Conservation (phyloP, 2,797 vertebrate species). For the Melanotaenia trifasciata region DNA sequence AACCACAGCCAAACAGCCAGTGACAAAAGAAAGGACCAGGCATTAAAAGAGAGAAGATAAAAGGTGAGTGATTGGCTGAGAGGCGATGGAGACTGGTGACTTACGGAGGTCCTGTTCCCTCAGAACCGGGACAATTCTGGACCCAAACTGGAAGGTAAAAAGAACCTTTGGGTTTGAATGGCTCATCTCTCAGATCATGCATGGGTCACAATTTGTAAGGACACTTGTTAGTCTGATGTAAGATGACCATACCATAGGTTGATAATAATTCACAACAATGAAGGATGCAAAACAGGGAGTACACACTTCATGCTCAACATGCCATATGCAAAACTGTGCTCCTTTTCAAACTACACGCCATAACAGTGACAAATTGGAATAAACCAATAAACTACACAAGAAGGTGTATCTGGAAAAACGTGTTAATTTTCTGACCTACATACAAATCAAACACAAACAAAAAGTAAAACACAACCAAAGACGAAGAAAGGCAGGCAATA, state of each 20-base stretch:
- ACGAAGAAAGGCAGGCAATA: constrained; percentile 37
- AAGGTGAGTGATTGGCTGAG: constrained; percentile 72
- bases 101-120: constrained; percentile 94
- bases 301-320: constrained; percentile 72
- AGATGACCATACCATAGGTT: constrained; percentile 66
- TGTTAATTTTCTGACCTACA: constrained; percentile 17
- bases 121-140: constrained; percentile 98
- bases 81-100: constrained; percentile 84
- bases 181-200: constrained; percentile 78
- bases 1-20: constrained; percentile 79
- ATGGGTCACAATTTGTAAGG: constrained; percentile 76
- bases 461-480: constrained; percentile 28
- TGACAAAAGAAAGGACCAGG: constrained; percentile 72
- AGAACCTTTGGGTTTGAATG: constrained; percentile 88
- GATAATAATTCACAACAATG: constrained; percentile 41
- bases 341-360: neutral
- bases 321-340: constrained; percentile 38
- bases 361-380: neutral
- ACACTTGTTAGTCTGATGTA: constrained; percentile 82
- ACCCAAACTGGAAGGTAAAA: constrained; percentile 97
- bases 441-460: constrained; percentile 40
- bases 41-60: constrained; percentile 45
- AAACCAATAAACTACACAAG: constrained; percentile 27
- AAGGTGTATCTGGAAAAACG: neutral
- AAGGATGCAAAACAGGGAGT: constrained; percentile 46